These are phyloP conservation scores for Amiota mariae DNA, from an alignment of 2,888 invertebrate species.

Conservation along the genomic window DNA sequence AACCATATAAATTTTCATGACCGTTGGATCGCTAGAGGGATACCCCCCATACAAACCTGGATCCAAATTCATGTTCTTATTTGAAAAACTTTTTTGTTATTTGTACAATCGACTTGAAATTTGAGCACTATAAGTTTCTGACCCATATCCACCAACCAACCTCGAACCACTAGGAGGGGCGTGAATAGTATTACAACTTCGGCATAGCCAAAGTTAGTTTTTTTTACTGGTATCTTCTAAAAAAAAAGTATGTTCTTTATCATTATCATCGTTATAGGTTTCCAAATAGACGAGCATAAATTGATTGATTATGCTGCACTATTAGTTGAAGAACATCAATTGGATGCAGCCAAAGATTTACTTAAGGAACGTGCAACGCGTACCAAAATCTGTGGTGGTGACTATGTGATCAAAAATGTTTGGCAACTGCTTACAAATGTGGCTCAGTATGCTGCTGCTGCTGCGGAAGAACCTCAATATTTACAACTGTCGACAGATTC, in stretches of 20 bases:
- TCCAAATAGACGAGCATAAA: constrained; percentile 80
- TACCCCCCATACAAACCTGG: too few species aligned
- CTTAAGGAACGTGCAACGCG: constrained; percentile 75
- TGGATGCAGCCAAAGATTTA: constrained; percentile 70
- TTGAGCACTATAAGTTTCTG: too few species aligned
- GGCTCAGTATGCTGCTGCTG: constrained; percentile 64
- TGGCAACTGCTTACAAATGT: constrained; percentile 78
- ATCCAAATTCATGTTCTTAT: too few species aligned
- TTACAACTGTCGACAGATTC: background rate
- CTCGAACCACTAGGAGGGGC: too few species aligned
- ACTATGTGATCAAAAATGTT: constrained; percentile 77
- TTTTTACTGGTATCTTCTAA: too few species aligned
- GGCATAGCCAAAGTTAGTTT: too few species aligned
- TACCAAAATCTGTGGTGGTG: constrained; percentile 72
- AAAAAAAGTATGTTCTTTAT: background rate
- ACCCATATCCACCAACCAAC: too few species aligned
- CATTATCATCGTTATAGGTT: constrained; percentile 65
- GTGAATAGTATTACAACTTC: too few species aligned
- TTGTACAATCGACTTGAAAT: too few species aligned
- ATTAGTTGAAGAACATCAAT: constrained; percentile 73
- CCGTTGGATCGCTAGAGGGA: too few species aligned
- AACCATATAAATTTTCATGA: too few species aligned
- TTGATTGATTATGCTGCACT: constrained; percentile 78
- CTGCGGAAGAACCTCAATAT: background rate
- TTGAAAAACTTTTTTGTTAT: too few species aligned